A percentile compares a stretch with the other conserved stretches of the same genome.
These are phyloP conservation scores for Pseudochaenichthys georgianus DNA, from an alignment of 2,797 vertebrate species.

Conservation along the genomic window DNA sequence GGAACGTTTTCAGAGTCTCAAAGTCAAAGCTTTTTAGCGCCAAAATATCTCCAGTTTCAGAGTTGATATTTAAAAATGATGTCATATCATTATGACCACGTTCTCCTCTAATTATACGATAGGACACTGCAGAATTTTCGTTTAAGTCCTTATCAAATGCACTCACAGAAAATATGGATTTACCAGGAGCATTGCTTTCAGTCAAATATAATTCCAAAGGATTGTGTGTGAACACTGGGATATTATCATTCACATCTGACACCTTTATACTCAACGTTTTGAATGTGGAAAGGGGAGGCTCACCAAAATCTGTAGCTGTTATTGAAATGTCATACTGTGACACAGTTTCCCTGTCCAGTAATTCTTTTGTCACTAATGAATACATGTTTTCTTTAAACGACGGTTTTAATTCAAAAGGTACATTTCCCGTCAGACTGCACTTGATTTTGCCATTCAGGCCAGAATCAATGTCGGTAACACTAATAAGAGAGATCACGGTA, in stretches of 20 bases:
- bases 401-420: conserved; percentile 67
- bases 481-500: conserved; percentile 60
- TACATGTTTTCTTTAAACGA: conserved; percentile 72
- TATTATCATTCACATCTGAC: conserved; percentile 81
- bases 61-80: conserved; percentile 77
- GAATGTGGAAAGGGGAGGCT: conserved; percentile 75
- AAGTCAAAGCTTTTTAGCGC: too few relatives aligned
- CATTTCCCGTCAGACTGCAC: neutral
- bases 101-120: conserved; percentile 59
- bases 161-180: conserved; percentile 68
- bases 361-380: conserved; percentile 53
- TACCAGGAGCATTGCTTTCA: conserved; percentile 80
- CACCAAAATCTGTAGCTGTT: conserved; percentile 82
- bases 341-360: conserved; percentile 82
- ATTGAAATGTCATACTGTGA: conserved; percentile 83
- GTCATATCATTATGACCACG: conserved; percentile 11
- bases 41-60: conserved; percentile 61
- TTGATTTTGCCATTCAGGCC: neutral
- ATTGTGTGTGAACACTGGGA: conserved; percentile 64
- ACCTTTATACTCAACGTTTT: conserved; percentile 67
- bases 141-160: conserved; percentile 71
- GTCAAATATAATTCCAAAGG: conserved; percentile 70
- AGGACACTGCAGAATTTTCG: conserved; percentile 72
- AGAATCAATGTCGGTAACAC: conserved; percentile 44
- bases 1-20: too few relatives aligned